Percentiles rank a stretch among this genome's conserved stretches.
Evolutionary conservation across 2,888 invertebrate species (phyloP).

Genomic region (Ecliptopera silaceata): DNA sequence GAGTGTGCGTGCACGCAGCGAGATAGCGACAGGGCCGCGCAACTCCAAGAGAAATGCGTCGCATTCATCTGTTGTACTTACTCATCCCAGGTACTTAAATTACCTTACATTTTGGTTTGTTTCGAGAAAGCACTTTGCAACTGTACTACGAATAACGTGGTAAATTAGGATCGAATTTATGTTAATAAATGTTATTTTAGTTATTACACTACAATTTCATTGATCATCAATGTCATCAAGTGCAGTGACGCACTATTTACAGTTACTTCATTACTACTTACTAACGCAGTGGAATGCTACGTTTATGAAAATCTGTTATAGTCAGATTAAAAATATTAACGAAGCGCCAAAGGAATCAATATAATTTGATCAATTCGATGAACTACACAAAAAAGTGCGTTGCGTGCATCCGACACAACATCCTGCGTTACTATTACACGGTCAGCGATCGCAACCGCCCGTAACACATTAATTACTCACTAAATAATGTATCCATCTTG

Average conservation of each 20-base stretch:
- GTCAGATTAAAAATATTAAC: no score
- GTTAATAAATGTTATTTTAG: no score
- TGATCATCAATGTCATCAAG: no score
- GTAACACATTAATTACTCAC: not conserved
- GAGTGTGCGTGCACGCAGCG: conserved; percentile 74
- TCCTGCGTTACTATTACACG: conserved; percentile 38
- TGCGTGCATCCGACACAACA: conserved; percentile 51
- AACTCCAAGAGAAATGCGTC: conserved; percentile 75
- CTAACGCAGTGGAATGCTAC: not conserved
- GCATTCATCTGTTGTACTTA: conserved; percentile 38
- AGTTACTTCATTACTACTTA: no score
- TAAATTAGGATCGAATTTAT: no score
- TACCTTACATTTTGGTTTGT: no score
- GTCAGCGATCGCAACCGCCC: conserved; percentile 7
- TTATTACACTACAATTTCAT: no score
- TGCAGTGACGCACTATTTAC: no score
- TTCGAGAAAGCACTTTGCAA: no score
- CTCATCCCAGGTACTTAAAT: no score
- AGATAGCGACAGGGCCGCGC: conserved; percentile 71
- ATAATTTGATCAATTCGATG: conserved; percentile 30
- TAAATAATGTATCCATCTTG: not conserved
- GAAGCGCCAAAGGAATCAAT: conserved; percentile 26
- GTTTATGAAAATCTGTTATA: no score
- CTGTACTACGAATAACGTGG: no score
- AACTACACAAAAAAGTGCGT: conserved; percentile 29